Conservation (phyloP, 2,888 invertebrate species). For the Pecten maximus region DNA sequence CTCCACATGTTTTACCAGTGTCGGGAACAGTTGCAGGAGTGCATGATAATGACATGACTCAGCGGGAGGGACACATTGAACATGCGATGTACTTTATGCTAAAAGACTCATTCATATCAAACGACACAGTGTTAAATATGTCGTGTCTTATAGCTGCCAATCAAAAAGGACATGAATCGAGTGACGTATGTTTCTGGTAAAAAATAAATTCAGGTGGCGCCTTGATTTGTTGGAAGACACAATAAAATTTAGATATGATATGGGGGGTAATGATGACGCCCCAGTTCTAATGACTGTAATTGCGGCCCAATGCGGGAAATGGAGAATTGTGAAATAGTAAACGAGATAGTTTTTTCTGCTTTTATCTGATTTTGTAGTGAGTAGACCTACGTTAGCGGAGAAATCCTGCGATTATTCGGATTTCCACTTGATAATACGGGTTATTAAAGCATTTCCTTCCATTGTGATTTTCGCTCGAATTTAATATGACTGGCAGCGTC, state of each 20-base stretch:
- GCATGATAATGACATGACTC: neutral
- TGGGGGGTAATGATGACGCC: neutral
- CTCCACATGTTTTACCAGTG: neutral
- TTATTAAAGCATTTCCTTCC: slow-evolving; percentile 20
- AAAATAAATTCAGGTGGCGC: neutral
- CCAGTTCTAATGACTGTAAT: neutral
- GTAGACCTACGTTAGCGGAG: neutral
- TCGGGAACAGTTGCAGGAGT: neutral
- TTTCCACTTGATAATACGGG: slow-evolving; percentile 24
- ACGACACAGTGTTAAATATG: neutral
- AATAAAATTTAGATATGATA: slow-evolving; percentile 10
- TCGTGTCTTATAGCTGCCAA: neutral
- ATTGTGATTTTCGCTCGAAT: neutral
- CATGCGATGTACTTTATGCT: slow-evolving; percentile 10
- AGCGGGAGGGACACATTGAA: neutral
- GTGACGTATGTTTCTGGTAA: neutral
- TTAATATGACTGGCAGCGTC: slow-evolving; percentile 2
- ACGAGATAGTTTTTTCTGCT: neutral
- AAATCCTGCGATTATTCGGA: slow-evolving; percentile 23
- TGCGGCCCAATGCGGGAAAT: neutral
- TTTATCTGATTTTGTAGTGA: slow-evolving; percentile 17
- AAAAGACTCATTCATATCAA: too few species aligned
- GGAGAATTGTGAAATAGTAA: slow-evolving; percentile 4
- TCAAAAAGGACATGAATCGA: neutral
- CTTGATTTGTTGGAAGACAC: neutral